A percentile compares a stretch with the other conserved stretches of the same genome.
phyloP scores from a whole-genome alignment of 2,888 invertebrate species.

The Agrotis segetum region DNA sequence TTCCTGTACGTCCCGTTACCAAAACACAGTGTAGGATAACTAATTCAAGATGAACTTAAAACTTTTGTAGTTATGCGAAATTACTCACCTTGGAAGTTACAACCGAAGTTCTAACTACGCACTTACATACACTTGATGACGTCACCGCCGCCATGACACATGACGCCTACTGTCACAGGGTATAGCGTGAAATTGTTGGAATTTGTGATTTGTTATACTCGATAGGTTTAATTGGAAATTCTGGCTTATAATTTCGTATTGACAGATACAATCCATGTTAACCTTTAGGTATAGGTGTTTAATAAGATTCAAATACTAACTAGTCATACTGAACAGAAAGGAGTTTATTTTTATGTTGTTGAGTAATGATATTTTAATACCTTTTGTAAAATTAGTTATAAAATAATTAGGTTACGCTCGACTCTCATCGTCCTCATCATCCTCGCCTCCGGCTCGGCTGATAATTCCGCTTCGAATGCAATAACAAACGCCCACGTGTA shows the following conservation, averaged over 20 bases:
- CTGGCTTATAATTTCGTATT: not conserved
- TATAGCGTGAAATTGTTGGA: constrained; percentile 35
- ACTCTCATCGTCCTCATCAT: too few species aligned
- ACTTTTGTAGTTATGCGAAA: constrained; percentile 63
- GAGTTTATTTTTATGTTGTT: too few species aligned
- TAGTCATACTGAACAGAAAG: too few species aligned
- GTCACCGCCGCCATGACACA: constrained; percentile 60
- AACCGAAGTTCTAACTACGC: constrained; percentile 56
- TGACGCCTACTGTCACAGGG: constrained; percentile 47
- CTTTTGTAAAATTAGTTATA: too few species aligned
- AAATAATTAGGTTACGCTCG: too few species aligned
- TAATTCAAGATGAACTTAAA: constrained; percentile 62
- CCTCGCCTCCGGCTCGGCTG: too few species aligned
- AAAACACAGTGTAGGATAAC: constrained; percentile 63
- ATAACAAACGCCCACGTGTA: too few species aligned
- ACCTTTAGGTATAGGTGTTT: not conserved
- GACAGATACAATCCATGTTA: not conserved
- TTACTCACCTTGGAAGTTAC: constrained; percentile 59
- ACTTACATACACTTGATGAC: constrained; percentile 58
- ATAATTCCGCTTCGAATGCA: too few species aligned
- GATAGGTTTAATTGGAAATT: constrained; percentile 17
- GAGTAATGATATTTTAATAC: too few species aligned
- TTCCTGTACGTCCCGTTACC: constrained; percentile 41
- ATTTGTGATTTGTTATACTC: constrained; percentile 29
- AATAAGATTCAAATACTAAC: not conserved